These are phyloP conservation scores for Petroica traversi DNA, from an alignment of 2,113 vertebrate species.

Conservation along the genomic window DNA sequence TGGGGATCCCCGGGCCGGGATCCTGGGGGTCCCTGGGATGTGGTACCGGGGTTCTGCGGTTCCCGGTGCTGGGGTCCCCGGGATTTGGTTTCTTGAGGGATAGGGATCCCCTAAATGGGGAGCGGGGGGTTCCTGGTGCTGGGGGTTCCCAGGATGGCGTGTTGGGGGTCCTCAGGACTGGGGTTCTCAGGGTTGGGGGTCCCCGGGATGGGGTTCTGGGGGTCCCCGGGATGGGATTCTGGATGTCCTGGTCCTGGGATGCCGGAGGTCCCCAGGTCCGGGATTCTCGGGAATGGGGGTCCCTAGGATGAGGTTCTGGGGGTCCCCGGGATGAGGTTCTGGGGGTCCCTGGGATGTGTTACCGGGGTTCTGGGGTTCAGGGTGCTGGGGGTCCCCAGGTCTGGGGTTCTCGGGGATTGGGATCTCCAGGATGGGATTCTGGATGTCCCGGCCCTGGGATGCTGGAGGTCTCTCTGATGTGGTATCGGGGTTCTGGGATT, in stretches of 20 bases:
- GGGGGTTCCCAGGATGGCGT: background rate
- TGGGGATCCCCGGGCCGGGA: too few relatives aligned
- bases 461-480: background rate
- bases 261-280: too few relatives aligned
- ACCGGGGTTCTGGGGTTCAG: too few relatives aligned
- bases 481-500: fast-evolving
- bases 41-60: background rate
- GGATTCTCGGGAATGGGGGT: too few relatives aligned
- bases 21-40: too few relatives aligned
- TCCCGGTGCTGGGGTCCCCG: background rate
- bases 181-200: background rate
- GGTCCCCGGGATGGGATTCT: background rate
- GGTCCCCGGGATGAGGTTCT: background rate
- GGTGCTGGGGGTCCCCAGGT: too few relatives aligned
- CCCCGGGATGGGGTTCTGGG: background rate
- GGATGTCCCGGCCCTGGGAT: too few relatives aligned
- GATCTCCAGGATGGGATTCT: too few relatives aligned
- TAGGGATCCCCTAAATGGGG: too few relatives aligned
- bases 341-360: too few relatives aligned
- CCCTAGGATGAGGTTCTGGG: background rate
- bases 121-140: too few relatives aligned
- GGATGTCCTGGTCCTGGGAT: background rate
- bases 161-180: background rate
- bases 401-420: background rate
- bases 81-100: fast-evolving